These are phyloP conservation scores for Danio rerio DNA, from an alignment of 2,113 vertebrate genomes.

Conservation along the genomic window DNA sequence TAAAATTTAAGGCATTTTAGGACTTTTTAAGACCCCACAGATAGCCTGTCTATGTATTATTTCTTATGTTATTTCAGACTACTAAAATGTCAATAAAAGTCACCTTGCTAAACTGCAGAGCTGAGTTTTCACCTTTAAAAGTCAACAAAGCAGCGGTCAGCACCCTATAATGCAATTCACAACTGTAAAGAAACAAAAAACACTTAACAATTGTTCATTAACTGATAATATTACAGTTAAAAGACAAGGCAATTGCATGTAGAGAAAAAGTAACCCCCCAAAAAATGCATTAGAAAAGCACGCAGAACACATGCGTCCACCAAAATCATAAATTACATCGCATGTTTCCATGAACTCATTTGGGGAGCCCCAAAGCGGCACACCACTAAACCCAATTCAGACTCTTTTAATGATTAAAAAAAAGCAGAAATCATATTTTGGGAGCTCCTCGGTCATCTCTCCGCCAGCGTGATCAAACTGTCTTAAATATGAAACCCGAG, in stretches of 20 bases:
- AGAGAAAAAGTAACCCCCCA: background rate
- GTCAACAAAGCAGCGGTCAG: too few relatives aligned
- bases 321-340: slow-evolving; percentile 3
- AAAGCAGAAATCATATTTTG: background rate
- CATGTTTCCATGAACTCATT: slow-evolving; percentile 20
- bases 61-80: too few relatives aligned
- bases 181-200: too few relatives aligned
- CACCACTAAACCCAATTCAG: background rate
- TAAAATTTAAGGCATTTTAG: too few relatives aligned
- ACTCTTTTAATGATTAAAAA: background rate
- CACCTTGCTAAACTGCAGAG: too few relatives aligned
- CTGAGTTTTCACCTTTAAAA: too few relatives aligned
- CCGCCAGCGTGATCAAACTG: background rate
- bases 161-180: too few relatives aligned
- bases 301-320: background rate
- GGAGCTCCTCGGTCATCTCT: slow-evolving; percentile 9
- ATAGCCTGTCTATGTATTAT: too few relatives aligned
- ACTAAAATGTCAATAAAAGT: too few relatives aligned
- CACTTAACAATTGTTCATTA: too few relatives aligned
- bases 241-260: background rate
- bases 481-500: slow-evolving; percentile 43
- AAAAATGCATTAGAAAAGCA: slow-evolving; percentile 2
- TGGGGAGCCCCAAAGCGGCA: background rate
- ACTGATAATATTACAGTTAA: background rate
- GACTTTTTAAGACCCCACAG: too few relatives aligned